These are phyloP conservation scores for Sinodicranocentrus sp. DNA, from an alignment of 2,888 invertebrate species.

Conservation along the genomic window DNA sequence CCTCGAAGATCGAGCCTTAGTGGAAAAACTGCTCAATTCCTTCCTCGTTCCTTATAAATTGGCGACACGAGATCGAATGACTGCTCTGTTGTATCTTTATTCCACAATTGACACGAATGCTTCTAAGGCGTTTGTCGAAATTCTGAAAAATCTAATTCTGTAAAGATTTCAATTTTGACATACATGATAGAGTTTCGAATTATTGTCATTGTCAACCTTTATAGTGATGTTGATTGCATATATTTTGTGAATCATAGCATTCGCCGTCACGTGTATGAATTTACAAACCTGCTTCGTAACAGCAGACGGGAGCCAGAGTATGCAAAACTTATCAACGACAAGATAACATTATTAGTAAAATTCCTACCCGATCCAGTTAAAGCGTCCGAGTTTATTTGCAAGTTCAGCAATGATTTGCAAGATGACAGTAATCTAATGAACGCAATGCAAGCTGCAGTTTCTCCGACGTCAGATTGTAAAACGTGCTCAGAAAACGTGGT, in stretches of 20 bases:
- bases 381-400: constrained; percentile 90
- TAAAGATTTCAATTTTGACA: constrained; percentile 77
- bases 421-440: constrained; percentile 83
- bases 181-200: neutral
- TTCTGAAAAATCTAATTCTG: constrained; percentile 93
- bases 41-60: too few species aligned
- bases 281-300: constrained; percentile 81
- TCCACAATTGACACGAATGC: too few species aligned
- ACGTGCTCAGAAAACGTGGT: constrained; percentile 89
- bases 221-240: neutral
- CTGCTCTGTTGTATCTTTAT: too few species aligned
- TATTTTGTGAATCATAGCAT: constrained; percentile 80
- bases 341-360: constrained; percentile 83
- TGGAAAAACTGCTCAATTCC: constrained; percentile 89
- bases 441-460: constrained; percentile 92
- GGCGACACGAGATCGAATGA: too few species aligned
- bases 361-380: constrained; percentile 95
- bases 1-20: constrained; percentile 93
- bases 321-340: constrained; percentile 84
- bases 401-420: constrained; percentile 89
- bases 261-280: constrained; percentile 90
- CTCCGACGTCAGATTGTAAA: constrained; percentile 94
- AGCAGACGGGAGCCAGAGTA: constrained; percentile 80
- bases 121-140: constrained; percentile 83
- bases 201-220: neutral